phyloP scores from a whole-genome alignment of 37 sponge, comb jelly and placozoan species.

The Ianthella basta region DNA sequence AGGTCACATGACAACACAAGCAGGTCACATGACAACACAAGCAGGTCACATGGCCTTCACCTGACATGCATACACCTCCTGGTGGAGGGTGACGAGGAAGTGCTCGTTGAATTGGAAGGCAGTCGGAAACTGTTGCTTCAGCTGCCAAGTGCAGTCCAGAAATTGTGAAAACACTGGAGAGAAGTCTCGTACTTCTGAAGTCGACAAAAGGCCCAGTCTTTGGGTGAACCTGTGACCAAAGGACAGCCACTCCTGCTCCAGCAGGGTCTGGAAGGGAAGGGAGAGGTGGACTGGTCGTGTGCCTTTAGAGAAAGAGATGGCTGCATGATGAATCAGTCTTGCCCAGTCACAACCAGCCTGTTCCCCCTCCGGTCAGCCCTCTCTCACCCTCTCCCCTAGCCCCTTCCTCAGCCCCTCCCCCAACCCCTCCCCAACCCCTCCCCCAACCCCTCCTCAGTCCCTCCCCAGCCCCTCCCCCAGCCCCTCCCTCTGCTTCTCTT shows the following conservation, averaged over 20 bases:
- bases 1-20: background rate
- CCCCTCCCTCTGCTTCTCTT: background rate
- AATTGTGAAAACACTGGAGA: conserved; percentile 82
- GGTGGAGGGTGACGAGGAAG: conserved; percentile 70
- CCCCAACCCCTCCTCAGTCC: too few relatives aligned
- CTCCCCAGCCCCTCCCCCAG: too few relatives aligned
- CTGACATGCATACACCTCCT: conserved; percentile 62
- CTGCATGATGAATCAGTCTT: too few relatives aligned
- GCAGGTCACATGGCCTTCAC: background rate
- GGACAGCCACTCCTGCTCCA: conserved; percentile 87
- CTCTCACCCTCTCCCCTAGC: too few relatives aligned
- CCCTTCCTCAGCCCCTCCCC: too few relatives aligned
- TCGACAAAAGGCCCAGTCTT: conserved; percentile 54
- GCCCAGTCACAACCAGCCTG: too few relatives aligned
- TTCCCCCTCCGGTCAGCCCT: too few relatives aligned
- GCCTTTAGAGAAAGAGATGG: too few relatives aligned
- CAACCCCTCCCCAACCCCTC: too few relatives aligned
- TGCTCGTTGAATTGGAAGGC: conserved; percentile 80
- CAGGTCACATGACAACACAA: too few relatives aligned
- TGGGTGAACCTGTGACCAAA: conserved; percentile 84
- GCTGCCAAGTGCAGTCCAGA: conserved; percentile 79
- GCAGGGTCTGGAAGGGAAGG: conserved; percentile 43
- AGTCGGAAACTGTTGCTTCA: conserved; percentile 69
- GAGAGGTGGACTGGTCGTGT: background rate
- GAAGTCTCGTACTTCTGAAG: conserved; percentile 40